These are phyloP conservation scores for Sitobion miscanthi DNA, from an alignment of 1,140 invertebrate species.

Conservation along the genomic window DNA sequence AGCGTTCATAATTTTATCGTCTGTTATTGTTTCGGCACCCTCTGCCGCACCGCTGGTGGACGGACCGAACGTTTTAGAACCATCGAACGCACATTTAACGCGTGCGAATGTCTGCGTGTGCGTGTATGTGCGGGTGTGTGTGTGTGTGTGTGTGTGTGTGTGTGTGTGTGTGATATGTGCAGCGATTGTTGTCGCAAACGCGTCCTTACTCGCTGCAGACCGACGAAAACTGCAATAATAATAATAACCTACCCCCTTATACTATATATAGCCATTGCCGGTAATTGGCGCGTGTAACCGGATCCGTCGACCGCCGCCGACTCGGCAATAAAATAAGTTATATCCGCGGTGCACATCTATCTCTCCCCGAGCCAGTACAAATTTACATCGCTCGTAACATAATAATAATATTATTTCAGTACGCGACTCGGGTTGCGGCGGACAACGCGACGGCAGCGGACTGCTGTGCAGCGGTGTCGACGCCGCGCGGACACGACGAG, in stretches of 20 bases:
- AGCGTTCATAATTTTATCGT: constrained; percentile 37
- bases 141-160: too few relatives aligned
- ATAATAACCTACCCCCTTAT: background rate
- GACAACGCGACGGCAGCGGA: background rate
- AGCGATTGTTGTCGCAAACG: background rate
- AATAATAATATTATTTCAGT: background rate
- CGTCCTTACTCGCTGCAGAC: background rate
- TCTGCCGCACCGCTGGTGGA: background rate
- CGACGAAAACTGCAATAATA: background rate
- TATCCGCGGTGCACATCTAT: background rate
- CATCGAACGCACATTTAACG: background rate
- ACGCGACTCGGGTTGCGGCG: background rate
- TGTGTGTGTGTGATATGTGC: too few relatives aligned
- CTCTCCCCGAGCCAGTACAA: background rate
- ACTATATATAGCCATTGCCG: background rate
- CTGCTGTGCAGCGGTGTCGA: too few relatives aligned
- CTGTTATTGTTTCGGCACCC: constrained; percentile 38
- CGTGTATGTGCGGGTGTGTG: too few relatives aligned
- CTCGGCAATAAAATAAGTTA: constrained; percentile 42
- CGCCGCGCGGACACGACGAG: background rate
- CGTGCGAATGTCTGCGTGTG: background rate
- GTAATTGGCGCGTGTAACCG: constrained; percentile 43
- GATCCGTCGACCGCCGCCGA: background rate
- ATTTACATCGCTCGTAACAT: background rate
- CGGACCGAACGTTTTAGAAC: background rate